Percentiles rank a stretch among this genome's conserved stretches.
phyloP scores from a whole-genome alignment of 2,797 vertebrate genomes.

The Cirrhinus mrigala region DNA sequence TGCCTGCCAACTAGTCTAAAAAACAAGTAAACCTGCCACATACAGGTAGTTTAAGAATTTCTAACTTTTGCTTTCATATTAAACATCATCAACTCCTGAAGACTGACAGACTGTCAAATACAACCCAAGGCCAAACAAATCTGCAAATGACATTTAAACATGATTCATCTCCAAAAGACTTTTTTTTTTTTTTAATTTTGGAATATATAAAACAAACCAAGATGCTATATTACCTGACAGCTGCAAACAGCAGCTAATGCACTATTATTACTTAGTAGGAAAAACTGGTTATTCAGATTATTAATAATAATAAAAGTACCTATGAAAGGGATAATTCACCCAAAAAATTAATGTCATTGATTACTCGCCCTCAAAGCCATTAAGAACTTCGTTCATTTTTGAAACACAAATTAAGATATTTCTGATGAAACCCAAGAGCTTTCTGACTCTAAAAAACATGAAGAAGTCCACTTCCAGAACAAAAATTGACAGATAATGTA shows the following conservation, averaged over 20 bases:
- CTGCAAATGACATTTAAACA: background rate
- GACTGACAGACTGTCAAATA: background rate
- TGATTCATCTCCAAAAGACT: background rate
- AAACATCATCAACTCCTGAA: background rate
- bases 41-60: background rate
- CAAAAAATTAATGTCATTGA: background rate
- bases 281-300: background rate
- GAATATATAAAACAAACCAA: background rate
- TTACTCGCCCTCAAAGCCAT: background rate
- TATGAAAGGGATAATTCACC: background rate
- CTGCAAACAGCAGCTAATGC: background rate
- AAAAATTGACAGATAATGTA: no score
- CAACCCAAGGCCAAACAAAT: conserved; percentile 11
- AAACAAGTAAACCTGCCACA: background rate
- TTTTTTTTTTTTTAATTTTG: background rate
- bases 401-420: no score
- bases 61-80: background rate
- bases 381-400: no score
- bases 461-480: no score
- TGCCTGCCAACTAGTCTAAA: background rate
- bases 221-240: background rate
- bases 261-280: no score
- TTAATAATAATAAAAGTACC: background rate
- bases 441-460: no score
- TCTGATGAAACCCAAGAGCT: background rate